These are phyloP conservation scores for Fulica atra DNA, from an alignment of 2,113 vertebrate genomes.

Conservation along the genomic window DNA sequence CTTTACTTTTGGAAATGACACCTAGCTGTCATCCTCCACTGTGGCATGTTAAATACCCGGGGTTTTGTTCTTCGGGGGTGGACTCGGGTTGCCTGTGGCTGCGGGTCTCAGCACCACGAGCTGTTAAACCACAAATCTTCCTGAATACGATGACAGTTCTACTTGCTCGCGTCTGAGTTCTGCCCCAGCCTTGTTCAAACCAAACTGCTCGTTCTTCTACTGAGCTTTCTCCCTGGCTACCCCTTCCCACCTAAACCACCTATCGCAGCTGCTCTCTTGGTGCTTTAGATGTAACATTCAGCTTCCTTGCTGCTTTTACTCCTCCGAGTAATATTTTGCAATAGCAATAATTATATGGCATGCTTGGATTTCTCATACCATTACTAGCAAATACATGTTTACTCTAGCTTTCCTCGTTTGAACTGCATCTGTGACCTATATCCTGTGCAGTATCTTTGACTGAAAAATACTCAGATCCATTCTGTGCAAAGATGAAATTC, in stretches of 20 bases:
- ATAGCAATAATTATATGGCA: neutral
- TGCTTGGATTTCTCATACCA: neutral
- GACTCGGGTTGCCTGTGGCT: neutral
- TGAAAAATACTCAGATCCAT: neutral
- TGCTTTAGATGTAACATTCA: neutral
- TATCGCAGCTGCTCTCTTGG: neutral
- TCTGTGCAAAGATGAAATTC: neutral
- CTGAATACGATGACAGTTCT: neutral
- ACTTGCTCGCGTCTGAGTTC: neutral
- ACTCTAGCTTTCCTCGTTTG: neutral
- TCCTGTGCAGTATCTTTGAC: neutral
- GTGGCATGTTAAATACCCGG: neutral
- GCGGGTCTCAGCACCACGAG: neutral
- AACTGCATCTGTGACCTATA: neutral
- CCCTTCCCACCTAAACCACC: neutral
- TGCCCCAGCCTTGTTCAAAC: neutral
- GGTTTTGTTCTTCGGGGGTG: neutral
- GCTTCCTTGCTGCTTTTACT: neutral
- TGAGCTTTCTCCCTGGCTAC: neutral
- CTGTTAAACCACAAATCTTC: neutral
- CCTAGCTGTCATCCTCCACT: neutral
- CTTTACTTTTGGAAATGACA: neutral
- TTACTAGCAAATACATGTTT: neutral
- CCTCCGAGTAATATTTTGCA: neutral
- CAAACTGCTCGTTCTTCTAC: neutral